Percentiles rank a stretch among this genome's conserved stretches.
Conservation (phyloP, 2,113 vertebrate genomes). For the Phainopepla nitens region DNA sequence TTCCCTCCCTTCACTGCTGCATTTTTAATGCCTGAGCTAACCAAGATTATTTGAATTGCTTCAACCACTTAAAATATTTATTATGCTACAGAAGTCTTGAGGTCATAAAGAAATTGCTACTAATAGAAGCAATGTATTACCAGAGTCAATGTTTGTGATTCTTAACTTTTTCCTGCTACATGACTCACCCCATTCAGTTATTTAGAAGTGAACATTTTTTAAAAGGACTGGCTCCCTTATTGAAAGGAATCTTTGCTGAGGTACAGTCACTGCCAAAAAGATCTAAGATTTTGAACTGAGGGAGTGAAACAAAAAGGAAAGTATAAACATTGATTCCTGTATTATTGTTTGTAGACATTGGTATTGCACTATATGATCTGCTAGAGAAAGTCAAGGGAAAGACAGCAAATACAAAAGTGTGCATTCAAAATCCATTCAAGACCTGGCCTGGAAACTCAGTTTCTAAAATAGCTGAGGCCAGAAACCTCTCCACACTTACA, state of each 20-base stretch:
- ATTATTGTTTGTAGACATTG: neutral
- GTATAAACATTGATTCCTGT: neutral
- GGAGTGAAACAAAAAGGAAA: neutral
- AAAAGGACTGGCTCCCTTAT: neutral
- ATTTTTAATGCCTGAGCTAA: constrained; percentile 68
- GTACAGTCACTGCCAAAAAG: neutral
- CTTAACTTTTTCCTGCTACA: neutral
- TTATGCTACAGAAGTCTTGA: constrained; percentile 51
- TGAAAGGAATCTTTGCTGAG: neutral
- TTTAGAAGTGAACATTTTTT: constrained; percentile 14
- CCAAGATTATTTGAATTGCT: constrained; percentile 59
- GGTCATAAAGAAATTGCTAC: constrained; percentile 54
- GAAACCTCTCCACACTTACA: neutral
- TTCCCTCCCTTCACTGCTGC: constrained; percentile 17
- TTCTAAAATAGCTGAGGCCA: neutral
- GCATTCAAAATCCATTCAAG: neutral
- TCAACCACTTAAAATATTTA: constrained; percentile 68
- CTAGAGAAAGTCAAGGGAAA: neutral
- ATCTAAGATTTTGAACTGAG: neutral
- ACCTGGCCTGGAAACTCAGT: neutral
- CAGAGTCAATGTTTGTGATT: neutral
- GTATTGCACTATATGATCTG: neutral
- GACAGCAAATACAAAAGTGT: neutral
- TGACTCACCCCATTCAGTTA: constrained; percentile 27
- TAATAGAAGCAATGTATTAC: constrained; percentile 37